Conservation (phyloP, 2,797 vertebrate species). For the Cossypha niveicapilla region DNA sequence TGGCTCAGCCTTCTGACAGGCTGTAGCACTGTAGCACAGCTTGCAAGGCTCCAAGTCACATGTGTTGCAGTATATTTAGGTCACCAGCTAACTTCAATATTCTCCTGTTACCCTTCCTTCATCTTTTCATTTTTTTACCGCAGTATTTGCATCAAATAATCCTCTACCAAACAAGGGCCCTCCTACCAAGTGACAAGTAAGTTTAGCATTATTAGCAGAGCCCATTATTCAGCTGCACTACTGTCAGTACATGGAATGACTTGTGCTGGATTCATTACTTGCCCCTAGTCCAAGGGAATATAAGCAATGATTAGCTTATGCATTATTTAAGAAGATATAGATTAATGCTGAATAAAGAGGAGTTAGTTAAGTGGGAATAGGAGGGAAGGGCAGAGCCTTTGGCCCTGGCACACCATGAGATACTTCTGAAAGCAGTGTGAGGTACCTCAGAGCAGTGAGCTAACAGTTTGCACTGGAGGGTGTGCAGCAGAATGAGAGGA, state of each 20-base stretch:
- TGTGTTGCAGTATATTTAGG: background rate
- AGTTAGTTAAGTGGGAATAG: background rate
- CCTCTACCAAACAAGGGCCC: background rate
- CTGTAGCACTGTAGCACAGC: background rate
- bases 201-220: conserved; percentile 17
- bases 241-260: conserved; percentile 35
- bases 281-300: conserved; percentile 15
- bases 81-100: background rate
- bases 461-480: background rate
- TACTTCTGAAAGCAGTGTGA: background rate
- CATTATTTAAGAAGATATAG: conserved; percentile 58
- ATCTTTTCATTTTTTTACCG: background rate
- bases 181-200: background rate
- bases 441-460: background rate
- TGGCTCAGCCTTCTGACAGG: background rate
- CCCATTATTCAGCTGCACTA: conserved; percentile 18
- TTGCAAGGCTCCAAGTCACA: background rate
- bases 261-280: conserved; percentile 52
- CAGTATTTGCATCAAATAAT: background rate
- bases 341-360: conserved; percentile 27
- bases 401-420: rapidly evolving
- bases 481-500: background rate
- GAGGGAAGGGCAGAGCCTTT: background rate
- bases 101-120: background rate
- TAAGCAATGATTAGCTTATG: conserved; percentile 52